phyloP scores from a whole-genome alignment of 2,113 vertebrate genomes.

The Urocitellus parryii region DNA sequence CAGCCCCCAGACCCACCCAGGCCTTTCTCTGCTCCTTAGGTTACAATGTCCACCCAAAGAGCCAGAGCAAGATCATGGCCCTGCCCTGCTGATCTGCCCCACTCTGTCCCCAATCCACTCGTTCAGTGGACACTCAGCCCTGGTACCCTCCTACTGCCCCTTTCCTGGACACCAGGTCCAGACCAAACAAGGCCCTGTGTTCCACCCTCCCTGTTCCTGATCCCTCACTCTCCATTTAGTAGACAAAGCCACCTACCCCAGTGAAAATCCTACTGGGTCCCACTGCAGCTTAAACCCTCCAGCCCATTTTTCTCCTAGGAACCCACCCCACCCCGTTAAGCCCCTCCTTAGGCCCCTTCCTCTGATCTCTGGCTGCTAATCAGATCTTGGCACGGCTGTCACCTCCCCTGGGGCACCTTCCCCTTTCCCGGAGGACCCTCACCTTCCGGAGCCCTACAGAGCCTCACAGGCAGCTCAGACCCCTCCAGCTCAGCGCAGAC shows the following conservation, averaged over 20 bases:
- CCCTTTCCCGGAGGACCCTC: not conserved
- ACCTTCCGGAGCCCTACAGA: not conserved
- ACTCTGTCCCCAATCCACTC: no score
- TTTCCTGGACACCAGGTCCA: rapidly evolving
- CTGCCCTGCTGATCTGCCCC: no score
- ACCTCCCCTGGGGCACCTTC: not conserved
- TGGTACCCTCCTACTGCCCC: not conserved
- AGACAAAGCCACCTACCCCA: not conserved
- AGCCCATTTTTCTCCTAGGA: not conserved
- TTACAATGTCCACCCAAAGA: rapidly evolving
- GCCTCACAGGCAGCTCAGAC: not conserved
- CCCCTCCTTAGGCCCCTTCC: not conserved
- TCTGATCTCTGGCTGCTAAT: not conserved
- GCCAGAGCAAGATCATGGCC: not conserved
- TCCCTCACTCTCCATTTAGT: no score
- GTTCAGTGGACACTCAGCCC: not conserved
- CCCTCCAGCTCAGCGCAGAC: not conserved
- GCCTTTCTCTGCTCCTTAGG: not conserved
- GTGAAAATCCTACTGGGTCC: rapidly evolving
- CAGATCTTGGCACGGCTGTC: not conserved
- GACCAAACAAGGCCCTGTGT: not conserved
- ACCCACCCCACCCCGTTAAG: not conserved
- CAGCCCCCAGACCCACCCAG: not conserved
- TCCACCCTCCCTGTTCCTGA: not conserved
- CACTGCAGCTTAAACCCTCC: not conserved